Evolutionary conservation across 2,797 vertebrate genomes (phyloP).

Genomic region (Malurus splendens): DNA sequence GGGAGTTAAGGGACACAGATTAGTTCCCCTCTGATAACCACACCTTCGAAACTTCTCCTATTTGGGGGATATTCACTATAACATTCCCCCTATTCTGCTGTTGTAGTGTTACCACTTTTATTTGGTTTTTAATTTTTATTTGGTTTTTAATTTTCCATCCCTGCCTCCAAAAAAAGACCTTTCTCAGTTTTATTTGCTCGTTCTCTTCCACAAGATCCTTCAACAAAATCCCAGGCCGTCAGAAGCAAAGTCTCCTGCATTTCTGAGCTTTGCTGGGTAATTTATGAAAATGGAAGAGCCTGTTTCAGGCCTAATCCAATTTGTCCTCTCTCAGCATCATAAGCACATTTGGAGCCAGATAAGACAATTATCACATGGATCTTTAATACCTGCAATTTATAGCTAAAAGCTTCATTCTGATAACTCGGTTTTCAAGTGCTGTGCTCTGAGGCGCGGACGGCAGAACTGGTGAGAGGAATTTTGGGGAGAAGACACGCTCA

Average conservation of each 20-base stretch:
- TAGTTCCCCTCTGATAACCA: neutral
- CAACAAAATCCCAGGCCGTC: constrained; percentile 6
- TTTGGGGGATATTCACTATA: neutral
- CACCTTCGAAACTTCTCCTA: accelerated
- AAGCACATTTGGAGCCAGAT: constrained; percentile 50
- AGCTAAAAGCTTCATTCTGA: constrained; percentile 30
- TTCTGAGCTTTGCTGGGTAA: neutral
- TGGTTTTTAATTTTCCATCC: neutral
- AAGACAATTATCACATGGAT: constrained; percentile 55
- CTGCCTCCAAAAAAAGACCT: neutral
- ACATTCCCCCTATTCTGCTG: neutral
- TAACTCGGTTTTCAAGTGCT: constrained; percentile 18
- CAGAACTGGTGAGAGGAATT: accelerated
- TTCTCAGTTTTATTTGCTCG: neutral
- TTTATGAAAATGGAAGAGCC: constrained; percentile 45
- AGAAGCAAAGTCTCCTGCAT: neutral
- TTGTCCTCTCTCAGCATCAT: constrained; percentile 30
- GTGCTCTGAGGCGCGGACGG: neutral
- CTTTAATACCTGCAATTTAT: constrained; percentile 55
- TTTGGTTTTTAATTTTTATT: neutral
- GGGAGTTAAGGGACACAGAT: neutral
- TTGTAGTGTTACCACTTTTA: neutral
- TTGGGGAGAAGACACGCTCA: accelerated
- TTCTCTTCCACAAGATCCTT: neutral
- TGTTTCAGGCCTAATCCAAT: constrained; percentile 34